Evolutionary conservation across 1,140 invertebrate genomes (phyloP).

Genomic region (Macrosteles quadrilineatus): DNA sequence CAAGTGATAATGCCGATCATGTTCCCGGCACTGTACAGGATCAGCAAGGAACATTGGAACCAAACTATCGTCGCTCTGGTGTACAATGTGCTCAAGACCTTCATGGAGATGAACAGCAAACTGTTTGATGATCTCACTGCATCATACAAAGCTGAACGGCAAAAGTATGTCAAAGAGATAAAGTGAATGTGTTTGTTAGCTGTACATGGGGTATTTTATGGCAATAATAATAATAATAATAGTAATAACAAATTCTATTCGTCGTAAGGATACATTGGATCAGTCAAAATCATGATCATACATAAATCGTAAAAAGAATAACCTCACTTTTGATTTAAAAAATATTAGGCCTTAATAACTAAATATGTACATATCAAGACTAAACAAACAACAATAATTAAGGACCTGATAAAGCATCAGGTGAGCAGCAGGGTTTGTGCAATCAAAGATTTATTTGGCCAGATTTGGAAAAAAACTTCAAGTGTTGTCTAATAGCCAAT

Average conservation of each 20-base stretch:
- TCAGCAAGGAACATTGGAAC: slow-evolving; percentile 99
- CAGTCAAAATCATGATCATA: slow-evolving; percentile 1
- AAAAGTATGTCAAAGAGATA: slow-evolving; percentile 76
- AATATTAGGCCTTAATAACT: too few species aligned
- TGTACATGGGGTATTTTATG: not conserved
- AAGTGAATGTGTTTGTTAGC: not conserved
- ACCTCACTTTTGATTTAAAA: too few species aligned
- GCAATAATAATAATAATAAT: not conserved
- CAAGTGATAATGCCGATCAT: slow-evolving; percentile 90
- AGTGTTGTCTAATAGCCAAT: too few species aligned
- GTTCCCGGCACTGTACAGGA: slow-evolving; percentile 96
- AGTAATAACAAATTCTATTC: not conserved
- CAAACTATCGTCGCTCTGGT: slow-evolving; percentile 99
- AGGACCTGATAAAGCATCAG: too few species aligned
- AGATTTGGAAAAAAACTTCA: too few species aligned
- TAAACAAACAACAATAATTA: too few species aligned
- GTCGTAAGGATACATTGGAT: not conserved
- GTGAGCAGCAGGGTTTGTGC: too few species aligned
- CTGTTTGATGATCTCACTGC: slow-evolving; percentile 98
- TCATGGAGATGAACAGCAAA: slow-evolving; percentile 99
- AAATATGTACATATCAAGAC: too few species aligned
- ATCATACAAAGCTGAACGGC: slow-evolving; percentile 95
- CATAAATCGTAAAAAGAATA: not conserved
- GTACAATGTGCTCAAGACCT: slow-evolving; percentile 99
- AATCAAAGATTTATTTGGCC: too few species aligned